Evolutionary conservation across 2,797 vertebrate species (phyloP).

Genomic region (Natrix natrix): DNA sequence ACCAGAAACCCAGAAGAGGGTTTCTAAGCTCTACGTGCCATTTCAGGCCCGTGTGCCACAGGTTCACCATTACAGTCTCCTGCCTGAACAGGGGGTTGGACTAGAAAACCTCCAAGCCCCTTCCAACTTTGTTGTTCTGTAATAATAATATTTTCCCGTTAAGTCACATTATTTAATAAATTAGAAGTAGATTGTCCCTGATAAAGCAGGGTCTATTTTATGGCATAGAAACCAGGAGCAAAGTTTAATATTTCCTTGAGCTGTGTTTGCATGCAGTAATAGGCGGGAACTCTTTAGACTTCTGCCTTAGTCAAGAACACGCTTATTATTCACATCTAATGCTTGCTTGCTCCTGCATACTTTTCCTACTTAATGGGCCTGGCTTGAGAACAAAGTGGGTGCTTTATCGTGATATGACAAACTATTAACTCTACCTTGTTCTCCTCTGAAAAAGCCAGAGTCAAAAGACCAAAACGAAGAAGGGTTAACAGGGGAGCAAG

Average conservation of each 20-base stretch:
- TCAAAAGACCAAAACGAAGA: background rate
- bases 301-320: background rate
- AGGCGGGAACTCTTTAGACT: background rate
- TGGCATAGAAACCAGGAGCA: background rate
- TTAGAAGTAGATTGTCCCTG: background rate
- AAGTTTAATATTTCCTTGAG: background rate
- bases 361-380: background rate
- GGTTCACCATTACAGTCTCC: no score
- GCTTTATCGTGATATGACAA: background rate
- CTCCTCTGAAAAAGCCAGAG: background rate
- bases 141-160: background rate
- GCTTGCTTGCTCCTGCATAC: background rate
- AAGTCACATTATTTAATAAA: background rate
- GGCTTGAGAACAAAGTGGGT: background rate
- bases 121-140: background rate
- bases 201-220: background rate
- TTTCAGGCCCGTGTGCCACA: no score
- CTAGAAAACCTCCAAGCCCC: background rate
- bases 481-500: background rate
- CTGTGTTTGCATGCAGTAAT: background rate
- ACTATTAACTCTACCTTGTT: background rate
- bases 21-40: no score
- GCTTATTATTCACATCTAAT: background rate
- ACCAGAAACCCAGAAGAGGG: no score
- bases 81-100: no score